Conservation (phyloP, 2,888 invertebrate genomes). For the Scaeva pyrastri region DNA sequence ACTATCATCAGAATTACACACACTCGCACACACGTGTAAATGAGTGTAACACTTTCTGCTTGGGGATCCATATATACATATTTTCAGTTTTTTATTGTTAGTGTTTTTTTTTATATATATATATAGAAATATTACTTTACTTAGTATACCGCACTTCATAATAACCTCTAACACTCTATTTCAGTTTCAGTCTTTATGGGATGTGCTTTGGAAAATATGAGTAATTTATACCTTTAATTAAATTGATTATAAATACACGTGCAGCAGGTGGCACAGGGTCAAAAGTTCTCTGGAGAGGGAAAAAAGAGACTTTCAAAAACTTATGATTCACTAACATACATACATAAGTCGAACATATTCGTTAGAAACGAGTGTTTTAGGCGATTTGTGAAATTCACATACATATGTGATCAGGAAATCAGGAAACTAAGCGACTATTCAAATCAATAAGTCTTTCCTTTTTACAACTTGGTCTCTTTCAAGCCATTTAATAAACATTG, state of each 20-base stretch:
- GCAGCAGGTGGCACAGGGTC: constrained; percentile 10
- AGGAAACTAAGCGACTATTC: too few species aligned
- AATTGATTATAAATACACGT: constrained; percentile 57
- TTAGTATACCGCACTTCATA: background rate
- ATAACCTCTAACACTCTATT: background rate
- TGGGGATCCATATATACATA: constrained; percentile 21
- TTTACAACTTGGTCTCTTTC: too few species aligned
- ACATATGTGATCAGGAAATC: too few species aligned
- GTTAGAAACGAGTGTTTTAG: too few species aligned
- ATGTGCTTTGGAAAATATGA: constrained; percentile 39
- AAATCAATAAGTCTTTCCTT: too few species aligned
- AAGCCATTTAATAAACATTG: too few species aligned
- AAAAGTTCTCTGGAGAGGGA: background rate
- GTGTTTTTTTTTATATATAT: constrained; percentile 14
- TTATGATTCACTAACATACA: too few species aligned
- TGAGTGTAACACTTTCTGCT: constrained; percentile 48
- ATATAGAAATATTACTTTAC: background rate
- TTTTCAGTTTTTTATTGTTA: constrained; percentile 10
- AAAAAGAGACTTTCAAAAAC: too few species aligned
- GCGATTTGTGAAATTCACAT: too few species aligned
- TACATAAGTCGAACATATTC: too few species aligned
- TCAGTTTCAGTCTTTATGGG: background rate
- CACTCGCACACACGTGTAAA: constrained; percentile 52
- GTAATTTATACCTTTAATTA: constrained; percentile 71
- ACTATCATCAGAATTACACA: background rate